Base-by-base conservation (phyloP, 2,888 invertebrate species). In the Coelopa pilipes region DNA sequence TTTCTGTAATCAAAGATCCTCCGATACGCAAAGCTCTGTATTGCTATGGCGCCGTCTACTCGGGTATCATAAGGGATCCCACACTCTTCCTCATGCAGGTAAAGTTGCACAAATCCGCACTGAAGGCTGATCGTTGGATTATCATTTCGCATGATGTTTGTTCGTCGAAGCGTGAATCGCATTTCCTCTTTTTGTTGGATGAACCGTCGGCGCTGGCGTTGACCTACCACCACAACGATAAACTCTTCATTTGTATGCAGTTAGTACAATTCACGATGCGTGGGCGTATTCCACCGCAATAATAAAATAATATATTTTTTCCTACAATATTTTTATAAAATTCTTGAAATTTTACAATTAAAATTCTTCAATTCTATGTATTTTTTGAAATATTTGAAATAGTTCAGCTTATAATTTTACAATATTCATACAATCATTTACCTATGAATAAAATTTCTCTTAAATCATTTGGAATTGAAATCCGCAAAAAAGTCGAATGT, bases 171-270 rank as follows among this genome's bases (percentile, higher is more conserved):
- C 66, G 73, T 1, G 73, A 75, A 70, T 80, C 80, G 0, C 71
- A 76, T 70, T 78, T 79, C 49, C 76, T 77, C 12, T 78, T 81
- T 21, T 57, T 81, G 15, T 59, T 78, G 11, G 80, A 81, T 50
- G 79, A 81, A 65, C 76, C 76, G 13, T 81, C 81, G 17, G 78
- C 79, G 7, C 71, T 79, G 75, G 70, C 76, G 34, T 21, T 78
- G 46, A 71, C 71, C 10, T 75, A 74, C 49, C 73, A 73, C 24
- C 72, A 76, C 68, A 24, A 53, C 45, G 60, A 76, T 21, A 77
- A 63, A n/a, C 17, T 78, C 60, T 75, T 75, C 17, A 75, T 78
- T 1, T 77, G 77, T 66, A 67, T 78, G 76, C 73, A 73, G 12
- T 65, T 67, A 19, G 74, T 73, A 11, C 46, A 68, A 15, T 78